A percentile compares a stretch with the other conserved stretches of the same genome.
phyloP scores from a whole-genome alignment of 1,140 invertebrate genomes.

The Probaryconus sp. region DNA sequence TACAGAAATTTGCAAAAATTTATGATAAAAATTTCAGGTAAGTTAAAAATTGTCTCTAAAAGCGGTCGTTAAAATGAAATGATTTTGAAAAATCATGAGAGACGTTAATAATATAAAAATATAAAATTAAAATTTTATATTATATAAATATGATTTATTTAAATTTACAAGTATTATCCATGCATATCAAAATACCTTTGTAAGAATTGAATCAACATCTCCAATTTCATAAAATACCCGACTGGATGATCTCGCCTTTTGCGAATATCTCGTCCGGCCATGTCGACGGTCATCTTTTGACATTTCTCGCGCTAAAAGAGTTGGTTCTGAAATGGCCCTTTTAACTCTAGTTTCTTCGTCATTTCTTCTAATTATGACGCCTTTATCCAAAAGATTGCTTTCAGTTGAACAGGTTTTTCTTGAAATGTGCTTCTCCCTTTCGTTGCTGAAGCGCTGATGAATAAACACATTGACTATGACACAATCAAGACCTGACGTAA shows the following conservation, averaged over 20 bases:
- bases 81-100: too few relatives aligned
- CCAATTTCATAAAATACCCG: conserved; percentile 86
- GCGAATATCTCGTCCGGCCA: conserved; percentile 64
- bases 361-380: conserved; percentile 11
- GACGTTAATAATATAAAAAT: too few relatives aligned
- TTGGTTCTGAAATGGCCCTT: conserved; percentile 69
- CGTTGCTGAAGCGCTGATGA: conserved; percentile 10
- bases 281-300: conserved; percentile 64
- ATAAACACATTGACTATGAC: conserved; percentile 16
- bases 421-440: conserved; percentile 8
- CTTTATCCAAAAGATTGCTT: conserved; percentile 3
- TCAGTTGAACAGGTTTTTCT: conserved; percentile 1
- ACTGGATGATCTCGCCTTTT: conserved; percentile 63
- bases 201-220: conserved; percentile 85
- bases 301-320: conserved; percentile 62
- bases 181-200: conserved; percentile 79
- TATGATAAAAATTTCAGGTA: too few relatives aligned
- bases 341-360: conserved; percentile 67
- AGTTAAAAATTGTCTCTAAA: too few relatives aligned
- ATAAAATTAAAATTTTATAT: too few relatives aligned
- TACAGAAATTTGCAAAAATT: too few relatives aligned
- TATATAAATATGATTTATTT: too few relatives aligned
- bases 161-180: too few relatives aligned
- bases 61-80: too few relatives aligned
- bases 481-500: conserved; percentile 16